Evolutionary conservation across 2,113 vertebrate species (phyloP).

Genomic region (Sylvia atricapilla): DNA sequence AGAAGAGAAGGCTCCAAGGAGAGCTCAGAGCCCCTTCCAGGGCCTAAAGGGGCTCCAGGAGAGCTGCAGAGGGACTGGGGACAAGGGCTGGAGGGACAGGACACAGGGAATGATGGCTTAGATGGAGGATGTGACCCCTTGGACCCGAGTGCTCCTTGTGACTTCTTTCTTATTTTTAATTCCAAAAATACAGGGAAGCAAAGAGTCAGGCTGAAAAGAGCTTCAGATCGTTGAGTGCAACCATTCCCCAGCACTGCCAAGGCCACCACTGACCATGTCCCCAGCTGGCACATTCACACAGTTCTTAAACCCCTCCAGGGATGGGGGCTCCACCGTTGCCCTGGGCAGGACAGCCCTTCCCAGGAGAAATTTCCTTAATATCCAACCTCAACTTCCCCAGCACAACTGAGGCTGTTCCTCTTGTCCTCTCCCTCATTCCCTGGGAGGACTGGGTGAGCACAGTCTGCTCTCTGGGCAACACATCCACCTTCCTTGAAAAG

Average conservation of each 20-base stretch:
- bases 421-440: not conserved
- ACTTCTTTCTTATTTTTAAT: not conserved
- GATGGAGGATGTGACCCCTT: not conserved
- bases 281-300: not conserved
- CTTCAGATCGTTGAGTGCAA: too few relatives aligned
- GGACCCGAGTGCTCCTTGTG: too few relatives aligned
- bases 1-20: not conserved
- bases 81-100: not conserved
- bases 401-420: not conserved
- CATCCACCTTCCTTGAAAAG: fast-evolving
- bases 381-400: not conserved
- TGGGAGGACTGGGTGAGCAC: not conserved
- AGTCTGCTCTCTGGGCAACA: too few relatives aligned
- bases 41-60: not conserved
- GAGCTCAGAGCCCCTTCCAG: not conserved
- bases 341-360: not conserved
- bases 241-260: not conserved
- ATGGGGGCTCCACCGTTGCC: not conserved
- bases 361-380: not conserved
- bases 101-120: not conserved
- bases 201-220: not conserved
- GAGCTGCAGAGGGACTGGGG: not conserved
- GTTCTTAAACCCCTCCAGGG: not conserved
- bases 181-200: not conserved
- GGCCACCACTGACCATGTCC: not conserved